These are phyloP conservation scores for Tridacna crocea DNA, from an alignment of 2,888 invertebrate genomes.

Conservation along the genomic window DNA sequence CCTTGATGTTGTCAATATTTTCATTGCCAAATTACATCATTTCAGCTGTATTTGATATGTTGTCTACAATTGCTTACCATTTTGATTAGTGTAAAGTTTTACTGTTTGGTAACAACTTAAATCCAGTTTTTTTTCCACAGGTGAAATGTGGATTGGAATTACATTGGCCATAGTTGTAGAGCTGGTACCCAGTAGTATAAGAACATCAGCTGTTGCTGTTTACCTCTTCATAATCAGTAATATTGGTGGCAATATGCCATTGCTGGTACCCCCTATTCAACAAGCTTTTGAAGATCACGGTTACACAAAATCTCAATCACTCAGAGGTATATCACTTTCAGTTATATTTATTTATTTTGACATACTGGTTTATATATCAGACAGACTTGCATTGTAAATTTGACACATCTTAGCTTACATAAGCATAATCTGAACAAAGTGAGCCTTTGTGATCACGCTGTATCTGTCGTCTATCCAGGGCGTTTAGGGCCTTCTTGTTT, in stretches of 20 bases:
- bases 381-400: too few species aligned
- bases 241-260: conserved; percentile 84
- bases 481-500: neutral
- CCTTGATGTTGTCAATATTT: too few species aligned
- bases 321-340: conserved; percentile 67
- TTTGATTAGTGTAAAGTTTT: too few species aligned
- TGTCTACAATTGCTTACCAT: too few species aligned
- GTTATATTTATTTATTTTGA: too few species aligned
- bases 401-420: neutral
- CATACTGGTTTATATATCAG: too few species aligned
- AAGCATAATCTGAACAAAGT: neutral
- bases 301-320: conserved; percentile 63
- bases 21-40: too few species aligned
- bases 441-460: neutral
- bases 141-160: conserved; percentile 85
- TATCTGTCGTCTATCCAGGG: neutral
- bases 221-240: conserved; percentile 84
- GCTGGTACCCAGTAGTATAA: conserved; percentile 81
- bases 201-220: conserved; percentile 83
- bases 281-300: conserved; percentile 70
- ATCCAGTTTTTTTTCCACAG: conserved; percentile 60
- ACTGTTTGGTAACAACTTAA: too few species aligned
- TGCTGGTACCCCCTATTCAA: conserved; percentile 82
- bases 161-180: conserved; percentile 83
- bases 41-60: too few species aligned